Base-by-base conservation (phyloP, 2,113 vertebrate genomes). In the Colius striatus region DNA sequence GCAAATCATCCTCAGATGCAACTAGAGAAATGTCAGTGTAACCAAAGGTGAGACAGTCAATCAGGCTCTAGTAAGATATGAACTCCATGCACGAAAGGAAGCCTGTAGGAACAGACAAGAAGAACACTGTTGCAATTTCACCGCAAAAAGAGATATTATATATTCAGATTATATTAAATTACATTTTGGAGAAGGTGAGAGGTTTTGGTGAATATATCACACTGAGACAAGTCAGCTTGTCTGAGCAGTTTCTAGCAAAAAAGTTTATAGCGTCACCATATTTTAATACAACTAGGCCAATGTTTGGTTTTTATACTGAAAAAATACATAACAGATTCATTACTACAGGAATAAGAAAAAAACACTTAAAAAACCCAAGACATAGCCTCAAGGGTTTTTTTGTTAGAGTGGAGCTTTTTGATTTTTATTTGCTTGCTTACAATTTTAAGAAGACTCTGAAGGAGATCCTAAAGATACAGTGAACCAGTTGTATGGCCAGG, bases 21-120 rank as follows among this genome's bases (percentile, higher is more conserved):
- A 76, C 18, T 30, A 73, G 23, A 70, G 34, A 92, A 66, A 87
- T 38, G 32, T 27, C 45, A 77, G 0, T 7, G 34, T 81, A 92
- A 89, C 12, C 30, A 84, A 47, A 9, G 25, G 29, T 20, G 43
- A 84, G 30, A 87, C 5, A 75, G 34, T 67, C 58, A 53, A 50
- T 53, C 20, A 77, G 18, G 29, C 32, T 71, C 83, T 60, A 92
- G 38, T 75, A 83, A 89, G 38, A 77, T 60, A 11, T 71, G 27
- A 95, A 70, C 11, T 82, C 41, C 73, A 86, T 91, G 91, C 82
- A 79, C 16, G n/a, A 70, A 84, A 89, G 25, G 25, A 84, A 79
- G 20, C 58, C 70, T n/a, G 2, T 23, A 63, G 74, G 41, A 60
- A 81, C 67, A 20, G 22, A 11, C 21, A 66, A 76, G 89, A 14